These are phyloP conservation scores for Eulemur mongoz DNA, from an alignment of 2,797 vertebrate species.

Conservation along the genomic window DNA sequence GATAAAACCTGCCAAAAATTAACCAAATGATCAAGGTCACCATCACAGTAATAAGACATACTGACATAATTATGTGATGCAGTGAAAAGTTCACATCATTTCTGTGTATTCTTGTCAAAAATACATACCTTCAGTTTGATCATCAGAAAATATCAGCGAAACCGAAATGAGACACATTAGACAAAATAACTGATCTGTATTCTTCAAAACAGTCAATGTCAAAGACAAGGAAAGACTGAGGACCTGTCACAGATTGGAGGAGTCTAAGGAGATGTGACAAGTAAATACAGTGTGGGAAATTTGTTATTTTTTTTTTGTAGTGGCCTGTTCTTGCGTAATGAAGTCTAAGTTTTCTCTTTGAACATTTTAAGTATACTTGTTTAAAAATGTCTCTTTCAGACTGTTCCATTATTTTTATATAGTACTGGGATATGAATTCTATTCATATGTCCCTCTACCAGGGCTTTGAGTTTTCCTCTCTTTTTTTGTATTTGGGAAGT, in stretches of 20 bases:
- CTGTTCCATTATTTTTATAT: background rate
- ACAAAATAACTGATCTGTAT: background rate
- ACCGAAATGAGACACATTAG: background rate
- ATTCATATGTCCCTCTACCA: background rate
- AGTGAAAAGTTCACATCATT: background rate
- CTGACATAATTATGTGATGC: background rate
- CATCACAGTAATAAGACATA: background rate
- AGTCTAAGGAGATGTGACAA: background rate
- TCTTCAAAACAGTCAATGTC: background rate
- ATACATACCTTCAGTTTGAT: background rate
- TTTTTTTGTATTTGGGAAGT: background rate
- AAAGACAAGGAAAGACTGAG: background rate
- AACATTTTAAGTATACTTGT: constrained; percentile 10
- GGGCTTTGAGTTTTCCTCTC: background rate
- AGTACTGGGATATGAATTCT: background rate
- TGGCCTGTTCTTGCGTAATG: background rate
- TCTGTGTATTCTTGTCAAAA: background rate
- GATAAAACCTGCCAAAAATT: background rate
- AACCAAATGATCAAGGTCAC: background rate
- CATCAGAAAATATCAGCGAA: background rate
- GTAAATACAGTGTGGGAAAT: background rate
- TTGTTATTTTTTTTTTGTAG: background rate
- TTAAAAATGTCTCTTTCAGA: background rate
- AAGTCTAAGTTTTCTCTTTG: background rate
- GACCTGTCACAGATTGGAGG: background rate